Percentiles rank a stretch among this genome's conserved stretches.
Evolutionary conservation across 2,797 vertebrate genomes (phyloP).

Genomic region (Poeciliopsis paucimaculata): DNA sequence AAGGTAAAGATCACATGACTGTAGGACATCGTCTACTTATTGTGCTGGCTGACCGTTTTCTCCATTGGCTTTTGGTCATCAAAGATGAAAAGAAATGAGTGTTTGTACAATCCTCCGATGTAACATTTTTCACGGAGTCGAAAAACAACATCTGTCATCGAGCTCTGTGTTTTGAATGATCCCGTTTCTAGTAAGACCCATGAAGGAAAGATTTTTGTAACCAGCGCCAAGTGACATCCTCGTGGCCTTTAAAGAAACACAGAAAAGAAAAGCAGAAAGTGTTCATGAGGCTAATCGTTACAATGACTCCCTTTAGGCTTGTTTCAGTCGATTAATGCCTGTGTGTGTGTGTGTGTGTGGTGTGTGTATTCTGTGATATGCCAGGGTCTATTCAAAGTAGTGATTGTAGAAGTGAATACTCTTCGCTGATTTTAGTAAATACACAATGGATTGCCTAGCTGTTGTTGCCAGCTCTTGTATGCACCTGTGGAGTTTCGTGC

Average conservation of each 20-base stretch:
- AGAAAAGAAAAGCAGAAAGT: background rate
- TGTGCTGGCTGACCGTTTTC: conserved; percentile 27
- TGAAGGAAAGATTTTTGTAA: conserved; percentile 41
- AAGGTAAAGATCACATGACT: background rate
- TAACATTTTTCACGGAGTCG: conserved; percentile 18
- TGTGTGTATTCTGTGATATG: conserved; percentile 69
- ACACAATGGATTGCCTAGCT: conserved; percentile 45
- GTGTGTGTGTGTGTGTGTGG: conserved; percentile 44
- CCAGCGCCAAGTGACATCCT: conserved; percentile 67
- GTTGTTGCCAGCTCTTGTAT: conserved; percentile 69
- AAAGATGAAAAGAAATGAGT: conserved; percentile 27
- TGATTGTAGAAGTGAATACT: conserved; percentile 70
- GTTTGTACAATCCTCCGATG: conserved; percentile 28
- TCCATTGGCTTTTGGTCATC: conserved; percentile 42
- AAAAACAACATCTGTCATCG: conserved; percentile 2
- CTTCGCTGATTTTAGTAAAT: conserved; percentile 42
- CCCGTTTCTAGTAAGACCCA: conserved; percentile 23
- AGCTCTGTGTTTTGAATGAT: conserved; percentile 30
- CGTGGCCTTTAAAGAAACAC: conserved; percentile 63
- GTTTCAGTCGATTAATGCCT: conserved; percentile 59
- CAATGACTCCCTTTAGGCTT: conserved; percentile 37
- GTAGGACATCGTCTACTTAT: conserved; percentile 37
- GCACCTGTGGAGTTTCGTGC: conserved; percentile 67
- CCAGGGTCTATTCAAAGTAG: conserved; percentile 69
- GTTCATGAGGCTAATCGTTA: conserved; percentile 55